Evolutionary conservation across 2,888 invertebrate genomes (phyloP).

Genomic region (Lasioglossum calceatum): DNA sequence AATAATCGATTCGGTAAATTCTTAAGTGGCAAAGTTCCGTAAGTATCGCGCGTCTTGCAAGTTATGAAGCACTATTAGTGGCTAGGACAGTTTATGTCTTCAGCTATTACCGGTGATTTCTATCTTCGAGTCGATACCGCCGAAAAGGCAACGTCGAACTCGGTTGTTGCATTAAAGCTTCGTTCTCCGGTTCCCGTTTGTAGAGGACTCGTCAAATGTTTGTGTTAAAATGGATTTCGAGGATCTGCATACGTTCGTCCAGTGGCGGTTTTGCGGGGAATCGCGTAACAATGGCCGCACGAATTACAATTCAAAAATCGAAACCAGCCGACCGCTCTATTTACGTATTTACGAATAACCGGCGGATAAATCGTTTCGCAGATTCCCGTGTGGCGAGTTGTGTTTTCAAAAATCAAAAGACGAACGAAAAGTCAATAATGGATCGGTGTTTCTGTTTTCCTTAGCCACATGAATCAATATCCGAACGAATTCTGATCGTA

Average conservation of each 20-base stretch:
- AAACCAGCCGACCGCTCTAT: neutral
- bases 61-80: neutral
- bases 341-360: constrained; percentile 14
- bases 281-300: neutral
- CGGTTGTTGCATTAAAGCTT: neutral
- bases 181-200: neutral
- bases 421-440: neutral
- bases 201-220: neutral
- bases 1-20: constrained; percentile 11
- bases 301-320: constrained; percentile 12
- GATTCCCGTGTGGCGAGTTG: neutral
- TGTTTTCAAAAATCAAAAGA: neutral
- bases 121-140: neutral
- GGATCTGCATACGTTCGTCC: neutral
- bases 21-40: constrained; percentile 1
- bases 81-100: neutral
- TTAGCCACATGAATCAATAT: neutral
- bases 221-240: neutral
- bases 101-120: neutral
- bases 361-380: constrained; percentile 7
- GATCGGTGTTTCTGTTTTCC: neutral
- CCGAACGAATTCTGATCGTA: neutral
- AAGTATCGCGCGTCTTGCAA: neutral
- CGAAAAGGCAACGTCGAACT: neutral
- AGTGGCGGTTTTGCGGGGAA: neutral